These are phyloP conservation scores for Echinarachnius parma DNA, from an alignment of 53 echinoderm and acorn worm genomes.

Conservation along the genomic window DNA sequence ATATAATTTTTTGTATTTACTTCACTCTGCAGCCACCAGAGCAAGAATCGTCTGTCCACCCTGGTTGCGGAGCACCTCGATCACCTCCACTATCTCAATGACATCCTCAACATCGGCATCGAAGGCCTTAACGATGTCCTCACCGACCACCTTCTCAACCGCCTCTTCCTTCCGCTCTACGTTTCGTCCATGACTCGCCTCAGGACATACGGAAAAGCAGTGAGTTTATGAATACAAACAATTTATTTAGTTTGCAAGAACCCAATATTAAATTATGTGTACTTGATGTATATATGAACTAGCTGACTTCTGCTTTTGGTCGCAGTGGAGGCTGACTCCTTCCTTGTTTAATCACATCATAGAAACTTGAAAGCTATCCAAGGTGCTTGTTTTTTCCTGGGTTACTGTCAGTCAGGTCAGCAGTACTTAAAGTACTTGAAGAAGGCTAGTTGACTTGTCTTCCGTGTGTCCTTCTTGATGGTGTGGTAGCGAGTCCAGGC, in stretches of 20 bases:
- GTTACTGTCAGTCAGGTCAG: too few species aligned
- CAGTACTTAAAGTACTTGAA: too few species aligned
- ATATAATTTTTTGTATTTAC: neutral
- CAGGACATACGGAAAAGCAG: slow-evolving; percentile 65
- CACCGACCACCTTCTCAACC: slow-evolving; percentile 85
- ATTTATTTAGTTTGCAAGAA: too few species aligned
- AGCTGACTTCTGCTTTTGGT: too few species aligned
- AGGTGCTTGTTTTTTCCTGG: too few species aligned
- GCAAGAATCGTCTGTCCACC: slow-evolving; percentile 76
- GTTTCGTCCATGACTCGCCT: slow-evolving; percentile 78
- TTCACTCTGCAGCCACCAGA: slow-evolving; percentile 68
- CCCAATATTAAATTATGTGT: neutral
- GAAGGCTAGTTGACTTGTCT: too few species aligned
- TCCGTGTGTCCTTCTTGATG: too few species aligned
- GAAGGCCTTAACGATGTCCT: slow-evolving; percentile 85
- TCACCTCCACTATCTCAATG: slow-evolving; percentile 93
- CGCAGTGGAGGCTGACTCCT: neutral
- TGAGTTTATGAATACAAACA: too few species aligned
- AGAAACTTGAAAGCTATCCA: too few species aligned
- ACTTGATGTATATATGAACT: too few species aligned
- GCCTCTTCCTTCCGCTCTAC: slow-evolving; percentile 85
- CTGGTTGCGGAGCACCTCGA: slow-evolving; percentile 94
- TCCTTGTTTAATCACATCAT: too few species aligned
- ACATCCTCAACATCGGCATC: slow-evolving; percentile 84
- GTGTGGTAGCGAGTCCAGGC: too few species aligned